Percentiles rank a stretch among this genome's conserved stretches.
These are phyloP conservation scores for Drosophila anceps DNA, from an alignment of 2,888 invertebrate species.

Conservation along the genomic window DNA sequence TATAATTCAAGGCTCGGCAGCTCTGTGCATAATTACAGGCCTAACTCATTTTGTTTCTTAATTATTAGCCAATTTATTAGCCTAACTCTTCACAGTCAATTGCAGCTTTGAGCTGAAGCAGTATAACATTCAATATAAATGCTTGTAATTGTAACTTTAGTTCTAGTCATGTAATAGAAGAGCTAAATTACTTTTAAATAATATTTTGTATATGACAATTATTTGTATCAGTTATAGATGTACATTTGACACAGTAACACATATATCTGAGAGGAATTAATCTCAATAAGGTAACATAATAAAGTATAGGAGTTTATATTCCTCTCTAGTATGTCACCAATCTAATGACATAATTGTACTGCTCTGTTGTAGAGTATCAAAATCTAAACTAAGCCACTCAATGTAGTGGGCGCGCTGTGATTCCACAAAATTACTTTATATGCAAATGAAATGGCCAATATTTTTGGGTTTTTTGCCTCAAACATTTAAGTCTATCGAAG, in stretches of 20 bases:
- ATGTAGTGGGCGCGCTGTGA: constrained; percentile 61
- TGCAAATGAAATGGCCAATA: constrained; percentile 55
- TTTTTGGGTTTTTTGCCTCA: constrained; percentile 38
- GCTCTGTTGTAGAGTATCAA: background rate
- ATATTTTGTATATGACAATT: no score
- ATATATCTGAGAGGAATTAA: no score
- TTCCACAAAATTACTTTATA: constrained; percentile 53
- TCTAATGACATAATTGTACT: background rate
- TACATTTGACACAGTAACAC: no score
- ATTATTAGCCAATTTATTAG: background rate
- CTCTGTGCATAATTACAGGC: background rate
- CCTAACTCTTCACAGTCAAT: no score
- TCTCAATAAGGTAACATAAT: no score
- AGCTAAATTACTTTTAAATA: background rate
- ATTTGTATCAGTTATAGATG: no score
- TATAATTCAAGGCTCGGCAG: background rate
- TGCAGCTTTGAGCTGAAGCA: no score
- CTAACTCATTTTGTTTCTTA: background rate
- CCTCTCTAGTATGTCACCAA: background rate
- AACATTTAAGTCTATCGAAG: constrained; percentile 32
- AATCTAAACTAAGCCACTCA: constrained; percentile 42
- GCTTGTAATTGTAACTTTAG: background rate
- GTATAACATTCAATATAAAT: no score
- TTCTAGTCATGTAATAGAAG: background rate
- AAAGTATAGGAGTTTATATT: no score